phyloP scores from a whole-genome alignment of 2,888 invertebrate species.

The Campoplex capitator region DNA sequence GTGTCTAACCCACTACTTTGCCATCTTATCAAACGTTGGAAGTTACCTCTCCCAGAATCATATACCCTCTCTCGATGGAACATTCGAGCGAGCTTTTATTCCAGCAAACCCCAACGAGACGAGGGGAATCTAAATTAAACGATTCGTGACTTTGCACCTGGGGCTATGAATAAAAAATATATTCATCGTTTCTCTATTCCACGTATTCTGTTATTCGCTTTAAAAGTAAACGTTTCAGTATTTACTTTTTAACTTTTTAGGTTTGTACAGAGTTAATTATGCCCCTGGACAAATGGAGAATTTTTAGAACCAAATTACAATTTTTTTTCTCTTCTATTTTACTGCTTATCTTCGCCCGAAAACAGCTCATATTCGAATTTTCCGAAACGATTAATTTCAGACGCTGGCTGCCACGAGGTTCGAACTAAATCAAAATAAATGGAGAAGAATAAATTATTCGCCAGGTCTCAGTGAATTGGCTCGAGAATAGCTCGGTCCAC shows the following conservation, averaged over 20 bases:
- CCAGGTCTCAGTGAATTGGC: background rate
- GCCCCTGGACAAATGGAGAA: background rate
- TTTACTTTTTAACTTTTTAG: constrained; percentile 31
- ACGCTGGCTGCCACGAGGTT: background rate
- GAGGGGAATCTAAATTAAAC: constrained; percentile 19
- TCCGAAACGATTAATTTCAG: background rate
- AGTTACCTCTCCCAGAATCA: constrained; percentile 52
- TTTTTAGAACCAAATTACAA: background rate
- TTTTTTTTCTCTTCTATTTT: background rate
- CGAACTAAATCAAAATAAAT: background rate
- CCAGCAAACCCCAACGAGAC: constrained; percentile 8
- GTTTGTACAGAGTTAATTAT: constrained; percentile 36
- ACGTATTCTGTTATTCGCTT: constrained; percentile 8
- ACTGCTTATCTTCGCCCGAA: background rate
- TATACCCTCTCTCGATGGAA: constrained; percentile 28
- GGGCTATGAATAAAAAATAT: constrained; percentile 21
- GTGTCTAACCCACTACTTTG: constrained; percentile 49
- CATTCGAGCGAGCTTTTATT: constrained; percentile 39
- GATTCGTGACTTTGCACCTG: constrained; percentile 27
- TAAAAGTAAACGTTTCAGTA: constrained; percentile 12
- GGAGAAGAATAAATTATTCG: background rate
- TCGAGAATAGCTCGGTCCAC: background rate
- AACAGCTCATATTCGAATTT: background rate
- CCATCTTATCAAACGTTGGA: constrained; percentile 44
- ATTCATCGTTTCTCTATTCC: constrained; percentile 4